These are phyloP conservation scores for Octonoba sinensis DNA, from an alignment of 2,888 invertebrate genomes.

Conservation along the genomic window DNA sequence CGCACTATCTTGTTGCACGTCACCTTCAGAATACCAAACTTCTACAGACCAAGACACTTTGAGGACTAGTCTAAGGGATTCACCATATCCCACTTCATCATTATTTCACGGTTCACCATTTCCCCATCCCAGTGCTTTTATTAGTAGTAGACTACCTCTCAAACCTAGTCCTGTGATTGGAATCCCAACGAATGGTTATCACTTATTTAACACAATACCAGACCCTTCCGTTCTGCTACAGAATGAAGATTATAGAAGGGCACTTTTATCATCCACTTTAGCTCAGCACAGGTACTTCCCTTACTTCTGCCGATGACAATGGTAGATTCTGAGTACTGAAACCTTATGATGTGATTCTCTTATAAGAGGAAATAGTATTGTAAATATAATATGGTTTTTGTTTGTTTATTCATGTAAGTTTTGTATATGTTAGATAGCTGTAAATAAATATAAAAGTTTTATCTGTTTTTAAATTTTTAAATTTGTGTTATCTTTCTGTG, in stretches of 20 bases:
- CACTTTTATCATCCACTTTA: constrained; percentile 27
- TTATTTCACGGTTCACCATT: background rate
- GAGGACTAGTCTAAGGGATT: constrained; percentile 13
- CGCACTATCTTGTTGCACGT: background rate
- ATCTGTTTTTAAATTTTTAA: too few relatives aligned
- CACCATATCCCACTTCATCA: constrained; percentile 2
- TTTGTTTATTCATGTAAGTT: too few relatives aligned
- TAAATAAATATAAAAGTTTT: too few relatives aligned
- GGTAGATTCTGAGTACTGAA: background rate
- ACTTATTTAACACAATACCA: constrained; percentile 12
- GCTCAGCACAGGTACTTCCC: constrained; percentile 48
- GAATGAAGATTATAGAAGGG: constrained; percentile 44
- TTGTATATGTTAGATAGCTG: too few relatives aligned
- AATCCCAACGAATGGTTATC: constrained; percentile 28
- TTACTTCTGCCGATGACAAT: constrained; percentile 22
- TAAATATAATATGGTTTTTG: too few relatives aligned
- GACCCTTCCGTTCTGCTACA: constrained; percentile 28
- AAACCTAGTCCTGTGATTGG: constrained; percentile 58
- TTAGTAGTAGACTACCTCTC: constrained; percentile 29
- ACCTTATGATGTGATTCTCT: too few relatives aligned
- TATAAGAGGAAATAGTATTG: too few relatives aligned
- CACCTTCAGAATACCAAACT: constrained; percentile 22
- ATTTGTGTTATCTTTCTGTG: too few relatives aligned
- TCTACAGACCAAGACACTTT: constrained; percentile 13
- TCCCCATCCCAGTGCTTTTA: background rate